These are phyloP conservation scores for Tiliqua scincoides DNA, from an alignment of 2,113 vertebrate genomes.

Conservation along the genomic window DNA sequence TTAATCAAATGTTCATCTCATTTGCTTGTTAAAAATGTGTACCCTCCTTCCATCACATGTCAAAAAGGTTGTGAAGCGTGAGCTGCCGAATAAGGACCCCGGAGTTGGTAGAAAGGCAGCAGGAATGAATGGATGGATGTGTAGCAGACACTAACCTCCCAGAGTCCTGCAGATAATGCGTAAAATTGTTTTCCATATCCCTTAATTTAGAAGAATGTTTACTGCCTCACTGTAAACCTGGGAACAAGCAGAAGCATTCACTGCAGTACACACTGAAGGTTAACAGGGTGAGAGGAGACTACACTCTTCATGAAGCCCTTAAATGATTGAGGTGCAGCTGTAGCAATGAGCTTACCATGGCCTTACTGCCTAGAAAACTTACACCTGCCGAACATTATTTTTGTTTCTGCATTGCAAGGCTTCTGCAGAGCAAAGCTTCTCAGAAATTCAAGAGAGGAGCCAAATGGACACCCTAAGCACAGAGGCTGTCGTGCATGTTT, in stretches of 20 bases:
- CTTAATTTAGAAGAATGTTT: conserved; percentile 1
- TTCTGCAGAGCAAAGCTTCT: neutral
- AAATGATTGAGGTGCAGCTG: neutral
- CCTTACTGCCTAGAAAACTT: neutral
- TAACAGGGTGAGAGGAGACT: neutral
- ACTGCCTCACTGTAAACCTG: conserved; percentile 2
- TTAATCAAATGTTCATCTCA: neutral
- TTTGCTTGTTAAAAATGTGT: neutral
- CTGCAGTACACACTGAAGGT: neutral
- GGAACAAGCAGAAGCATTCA: neutral
- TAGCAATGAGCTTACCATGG: neutral
- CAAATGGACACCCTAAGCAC: neutral
- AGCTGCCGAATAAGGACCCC: neutral
- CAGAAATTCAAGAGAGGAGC: neutral
- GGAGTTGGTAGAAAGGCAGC: neutral
- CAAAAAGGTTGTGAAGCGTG: neutral
- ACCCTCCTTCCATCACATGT: neutral
- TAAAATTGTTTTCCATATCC: neutral
- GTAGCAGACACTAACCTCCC: neutral
- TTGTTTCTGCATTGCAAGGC: neutral
- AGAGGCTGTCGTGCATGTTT: neutral
- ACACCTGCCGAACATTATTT: neutral
- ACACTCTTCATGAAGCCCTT: neutral
- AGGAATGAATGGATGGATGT: neutral
- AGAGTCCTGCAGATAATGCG: neutral